phyloP scores from a whole-genome alignment of 2,113 vertebrate species.

The Gymnogyps californianus region DNA sequence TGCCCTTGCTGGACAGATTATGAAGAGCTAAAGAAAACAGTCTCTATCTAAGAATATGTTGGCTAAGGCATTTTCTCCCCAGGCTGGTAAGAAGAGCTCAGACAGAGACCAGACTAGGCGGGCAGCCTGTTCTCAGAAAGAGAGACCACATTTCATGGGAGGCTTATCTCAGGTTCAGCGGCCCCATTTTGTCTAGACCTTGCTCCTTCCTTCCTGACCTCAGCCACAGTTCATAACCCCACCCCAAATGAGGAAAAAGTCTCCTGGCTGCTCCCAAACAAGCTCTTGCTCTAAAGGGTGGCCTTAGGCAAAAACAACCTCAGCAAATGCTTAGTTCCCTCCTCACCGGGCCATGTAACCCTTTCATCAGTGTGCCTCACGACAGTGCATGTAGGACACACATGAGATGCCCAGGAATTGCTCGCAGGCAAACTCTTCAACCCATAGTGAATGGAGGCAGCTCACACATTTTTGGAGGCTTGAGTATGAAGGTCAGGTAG shows the following conservation, averaged over 20 bases:
- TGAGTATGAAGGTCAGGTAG: not conserved
- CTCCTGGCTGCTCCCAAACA: not conserved
- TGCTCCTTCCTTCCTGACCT: not conserved
- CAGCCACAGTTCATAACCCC: not conserved
- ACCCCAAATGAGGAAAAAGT: rapidly evolving
- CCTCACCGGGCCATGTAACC: rapidly evolving
- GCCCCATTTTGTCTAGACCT: not conserved
- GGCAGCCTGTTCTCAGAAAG: not conserved
- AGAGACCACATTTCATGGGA: rapidly evolving
- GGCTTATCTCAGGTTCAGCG: not conserved
- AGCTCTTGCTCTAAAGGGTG: not conserved
- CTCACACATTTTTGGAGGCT: rapidly evolving
- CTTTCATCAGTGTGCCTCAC: not conserved
- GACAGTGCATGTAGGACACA: not conserved
- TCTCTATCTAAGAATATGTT: not conserved
- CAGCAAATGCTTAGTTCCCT: not conserved
- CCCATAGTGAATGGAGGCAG: not conserved
- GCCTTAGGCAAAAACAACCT: not conserved
- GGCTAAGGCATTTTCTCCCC: not conserved
- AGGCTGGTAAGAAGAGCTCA: not conserved
- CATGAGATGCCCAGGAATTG: not conserved
- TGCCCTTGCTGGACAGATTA: not conserved
- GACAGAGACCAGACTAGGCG: not conserved
- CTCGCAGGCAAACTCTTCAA: not conserved
- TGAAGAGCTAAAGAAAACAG: not conserved